phyloP scores from a whole-genome alignment of 2,797 vertebrate species.

The Gymnocypris eckloni region DNA sequence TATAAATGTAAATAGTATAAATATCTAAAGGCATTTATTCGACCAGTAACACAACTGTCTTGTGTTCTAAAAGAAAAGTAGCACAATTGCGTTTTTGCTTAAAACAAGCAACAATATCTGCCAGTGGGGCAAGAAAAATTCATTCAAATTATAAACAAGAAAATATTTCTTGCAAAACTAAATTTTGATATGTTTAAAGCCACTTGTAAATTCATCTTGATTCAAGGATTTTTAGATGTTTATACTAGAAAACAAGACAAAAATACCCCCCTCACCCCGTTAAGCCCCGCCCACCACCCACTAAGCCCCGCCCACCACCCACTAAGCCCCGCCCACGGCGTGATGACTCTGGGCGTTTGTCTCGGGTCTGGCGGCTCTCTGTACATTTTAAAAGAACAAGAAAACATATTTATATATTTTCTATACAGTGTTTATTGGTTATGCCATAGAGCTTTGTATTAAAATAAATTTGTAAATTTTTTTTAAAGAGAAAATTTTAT shows the following conservation, averaged over 20 bases:
- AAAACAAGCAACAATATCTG: too few relatives aligned
- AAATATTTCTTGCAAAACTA: not conserved
- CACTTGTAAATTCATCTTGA: not conserved
- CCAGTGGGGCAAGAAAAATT: too few relatives aligned
- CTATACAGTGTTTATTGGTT: constrained; percentile 92
- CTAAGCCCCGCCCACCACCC: not conserved
- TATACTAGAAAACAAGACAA: not conserved
- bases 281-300: not conserved
- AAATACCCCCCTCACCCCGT: too few relatives aligned
- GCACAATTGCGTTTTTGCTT: too few relatives aligned
- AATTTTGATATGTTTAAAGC: too few relatives aligned
- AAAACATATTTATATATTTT: constrained; percentile 99
- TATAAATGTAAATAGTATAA: not conserved
- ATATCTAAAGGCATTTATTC: not conserved
- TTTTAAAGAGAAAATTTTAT: constrained; percentile 88
- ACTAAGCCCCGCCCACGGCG: constrained; percentile 41
- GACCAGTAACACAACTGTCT: too few relatives aligned
- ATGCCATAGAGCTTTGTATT: constrained; percentile 94
- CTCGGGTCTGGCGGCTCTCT: constrained; percentile 81
- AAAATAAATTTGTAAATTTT: constrained; percentile 89
- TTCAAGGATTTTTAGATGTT: not conserved
- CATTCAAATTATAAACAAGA: not conserved
- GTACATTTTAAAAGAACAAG: constrained; percentile 89
- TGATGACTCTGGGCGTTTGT: not conserved
- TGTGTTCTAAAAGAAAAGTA: too few relatives aligned